phyloP scores from a whole-genome alignment of 2,797 vertebrate genomes.

The Alca torda region DNA sequence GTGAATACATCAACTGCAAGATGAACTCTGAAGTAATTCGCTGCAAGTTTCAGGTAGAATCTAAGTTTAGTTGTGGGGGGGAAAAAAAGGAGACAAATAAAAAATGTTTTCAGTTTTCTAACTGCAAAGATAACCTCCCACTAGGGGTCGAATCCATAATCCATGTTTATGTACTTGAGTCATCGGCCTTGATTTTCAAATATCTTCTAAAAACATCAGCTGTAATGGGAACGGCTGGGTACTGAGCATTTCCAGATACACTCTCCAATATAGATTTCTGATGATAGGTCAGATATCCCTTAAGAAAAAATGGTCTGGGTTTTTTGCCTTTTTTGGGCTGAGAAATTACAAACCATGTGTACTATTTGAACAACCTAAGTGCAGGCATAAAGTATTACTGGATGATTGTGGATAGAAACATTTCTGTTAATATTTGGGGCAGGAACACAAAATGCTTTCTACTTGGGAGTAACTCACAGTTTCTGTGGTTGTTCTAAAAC shows the following conservation, averaged over 20 bases:
- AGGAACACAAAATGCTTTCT: not conserved
- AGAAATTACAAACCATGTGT: not conserved
- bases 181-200: not conserved
- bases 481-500: not conserved
- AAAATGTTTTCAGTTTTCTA: not conserved
- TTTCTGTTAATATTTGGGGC: not conserved
- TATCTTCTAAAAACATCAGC: not conserved
- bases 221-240: not conserved
- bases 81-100: not conserved
- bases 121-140: not conserved
- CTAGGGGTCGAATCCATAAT: not conserved
- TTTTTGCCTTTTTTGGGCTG: not conserved
- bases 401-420: not conserved
- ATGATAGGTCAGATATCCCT: not conserved
- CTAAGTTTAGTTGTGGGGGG: not conserved
- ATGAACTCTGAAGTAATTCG: not conserved
- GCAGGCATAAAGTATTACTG: not conserved
- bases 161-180: not conserved
- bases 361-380: not conserved
- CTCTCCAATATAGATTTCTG: not conserved
- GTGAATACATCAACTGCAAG: not conserved
- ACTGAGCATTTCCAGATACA: not conserved
- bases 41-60: not conserved
- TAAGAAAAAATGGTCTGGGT: not conserved
- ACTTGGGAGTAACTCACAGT: not conserved